These are phyloP conservation scores for Telmatochromis sp. DNA, from an alignment of 2,113 vertebrate species.

Conservation along the genomic window DNA sequence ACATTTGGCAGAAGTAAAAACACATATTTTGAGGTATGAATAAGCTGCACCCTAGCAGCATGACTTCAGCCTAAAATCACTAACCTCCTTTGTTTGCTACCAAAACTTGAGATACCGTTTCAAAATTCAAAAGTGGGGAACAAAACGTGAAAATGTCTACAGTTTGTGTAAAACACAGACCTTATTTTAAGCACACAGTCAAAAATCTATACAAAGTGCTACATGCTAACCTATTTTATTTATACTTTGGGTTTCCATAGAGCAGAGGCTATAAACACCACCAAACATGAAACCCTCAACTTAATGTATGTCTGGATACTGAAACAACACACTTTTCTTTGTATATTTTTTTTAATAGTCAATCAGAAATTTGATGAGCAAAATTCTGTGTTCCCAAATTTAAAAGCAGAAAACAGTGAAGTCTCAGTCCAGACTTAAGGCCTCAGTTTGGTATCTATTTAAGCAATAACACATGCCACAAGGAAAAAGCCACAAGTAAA, in stretches of 20 bases:
- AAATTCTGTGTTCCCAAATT: not conserved
- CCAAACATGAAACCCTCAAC: not conserved
- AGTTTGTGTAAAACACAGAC: not conserved
- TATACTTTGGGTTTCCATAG: not conserved
- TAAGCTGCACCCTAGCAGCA: not conserved
- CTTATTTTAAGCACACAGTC: not conserved
- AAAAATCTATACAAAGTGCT: not conserved
- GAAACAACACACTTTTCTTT: not conserved
- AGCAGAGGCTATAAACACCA: not conserved
- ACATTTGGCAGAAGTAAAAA: not conserved
- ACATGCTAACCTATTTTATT: not conserved
- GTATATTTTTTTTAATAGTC: not conserved
- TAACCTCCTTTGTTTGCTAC: not conserved
- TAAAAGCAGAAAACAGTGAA: not conserved
- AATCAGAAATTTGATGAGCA: not conserved
- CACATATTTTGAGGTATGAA: not conserved
- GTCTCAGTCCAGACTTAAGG: not conserved
- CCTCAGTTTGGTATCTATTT: constrained; percentile 1
- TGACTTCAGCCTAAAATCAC: not conserved
- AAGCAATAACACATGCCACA: constrained; percentile 23
- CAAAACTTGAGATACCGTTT: not conserved
- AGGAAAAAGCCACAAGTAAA: not conserved
- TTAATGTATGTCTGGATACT: not conserved
- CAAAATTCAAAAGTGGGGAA: not conserved
- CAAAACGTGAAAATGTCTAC: not conserved